These are phyloP conservation scores for Branchellion lobata DNA, from an alignment of 2,888 invertebrate genomes.

Conservation along the genomic window DNA sequence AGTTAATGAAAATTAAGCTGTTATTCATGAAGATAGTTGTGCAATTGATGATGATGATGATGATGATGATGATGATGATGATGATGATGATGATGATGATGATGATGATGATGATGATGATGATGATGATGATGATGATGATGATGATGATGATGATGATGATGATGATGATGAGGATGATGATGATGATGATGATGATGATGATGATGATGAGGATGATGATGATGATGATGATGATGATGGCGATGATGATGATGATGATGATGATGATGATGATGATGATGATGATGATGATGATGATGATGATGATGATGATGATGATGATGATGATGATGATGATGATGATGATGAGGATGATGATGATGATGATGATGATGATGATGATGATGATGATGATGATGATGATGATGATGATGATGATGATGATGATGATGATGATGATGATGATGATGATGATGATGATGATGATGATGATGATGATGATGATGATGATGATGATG, in stretches of 20 bases:
- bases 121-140: conserved; percentile 33
- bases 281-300: conserved; percentile 43
- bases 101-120: conserved; percentile 32
- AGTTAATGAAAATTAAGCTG: too few relatives aligned
- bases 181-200: too few relatives aligned
- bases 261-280: conserved; percentile 42
- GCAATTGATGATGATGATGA: neutral
- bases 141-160: conserved; percentile 38
- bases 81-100: conserved; percentile 7
- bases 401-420: conserved; percentile 46
- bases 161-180: too few relatives aligned
- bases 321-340: conserved; percentile 42
- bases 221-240: conserved; percentile 25
- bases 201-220: too few relatives aligned
- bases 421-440: conserved; percentile 45
- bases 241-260: conserved; percentile 42
- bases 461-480: conserved; percentile 45
- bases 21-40: neutral
- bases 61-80: neutral
- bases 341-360: too few relatives aligned
- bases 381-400: conserved; percentile 2
- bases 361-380: too few relatives aligned
- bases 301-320: conserved; percentile 43
- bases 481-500: conserved; percentile 45
- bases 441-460: conserved; percentile 44